Conservation (phyloP, 2,797 vertebrate genomes). For the Neosilurus mollespiculum region DNA sequence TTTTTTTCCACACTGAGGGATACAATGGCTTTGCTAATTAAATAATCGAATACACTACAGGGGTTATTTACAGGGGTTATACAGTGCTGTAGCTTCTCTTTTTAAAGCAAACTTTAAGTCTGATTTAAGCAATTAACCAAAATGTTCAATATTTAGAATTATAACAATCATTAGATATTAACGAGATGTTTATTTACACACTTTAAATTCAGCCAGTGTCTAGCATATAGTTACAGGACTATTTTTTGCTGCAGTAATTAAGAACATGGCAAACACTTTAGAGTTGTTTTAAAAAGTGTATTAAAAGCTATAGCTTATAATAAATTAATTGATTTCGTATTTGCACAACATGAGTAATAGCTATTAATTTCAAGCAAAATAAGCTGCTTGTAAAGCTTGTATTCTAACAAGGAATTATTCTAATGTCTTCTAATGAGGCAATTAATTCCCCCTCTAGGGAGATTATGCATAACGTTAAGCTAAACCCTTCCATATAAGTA, state of each 20-base stretch:
- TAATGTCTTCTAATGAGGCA: slow-evolving; percentile 19
- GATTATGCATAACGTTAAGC: slow-evolving; percentile 18
- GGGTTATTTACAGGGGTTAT: background rate
- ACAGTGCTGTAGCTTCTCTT: background rate
- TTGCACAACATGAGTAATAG: background rate
- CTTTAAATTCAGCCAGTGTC: slow-evolving; percentile 27
- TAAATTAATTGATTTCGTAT: background rate
- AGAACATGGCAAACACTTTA: background rate
- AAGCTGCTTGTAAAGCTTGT: slow-evolving; percentile 5
- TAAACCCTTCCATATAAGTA: slow-evolving; percentile 19
- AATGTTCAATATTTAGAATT: slow-evolving; percentile 18
- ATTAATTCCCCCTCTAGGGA: slow-evolving; percentile 7
- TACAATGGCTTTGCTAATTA: slow-evolving; percentile 14
- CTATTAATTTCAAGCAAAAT: slow-evolving; percentile 2
- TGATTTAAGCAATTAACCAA: slow-evolving; percentile 16
- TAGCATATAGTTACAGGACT: background rate
- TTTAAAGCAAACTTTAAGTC: background rate
- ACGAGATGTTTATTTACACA: slow-evolving; percentile 27
- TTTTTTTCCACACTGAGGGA: slow-evolving; percentile 54
- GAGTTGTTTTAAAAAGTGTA: too few species aligned
- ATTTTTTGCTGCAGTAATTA: background rate
- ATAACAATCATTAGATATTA: slow-evolving; percentile 41
- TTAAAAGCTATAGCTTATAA: background rate
- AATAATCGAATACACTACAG: slow-evolving; percentile 16
- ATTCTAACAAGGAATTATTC: slow-evolving; percentile 8